Base-by-base conservation (phyloP, 2,113 vertebrate genomes). In the Asarcornis scutulata region DNA sequence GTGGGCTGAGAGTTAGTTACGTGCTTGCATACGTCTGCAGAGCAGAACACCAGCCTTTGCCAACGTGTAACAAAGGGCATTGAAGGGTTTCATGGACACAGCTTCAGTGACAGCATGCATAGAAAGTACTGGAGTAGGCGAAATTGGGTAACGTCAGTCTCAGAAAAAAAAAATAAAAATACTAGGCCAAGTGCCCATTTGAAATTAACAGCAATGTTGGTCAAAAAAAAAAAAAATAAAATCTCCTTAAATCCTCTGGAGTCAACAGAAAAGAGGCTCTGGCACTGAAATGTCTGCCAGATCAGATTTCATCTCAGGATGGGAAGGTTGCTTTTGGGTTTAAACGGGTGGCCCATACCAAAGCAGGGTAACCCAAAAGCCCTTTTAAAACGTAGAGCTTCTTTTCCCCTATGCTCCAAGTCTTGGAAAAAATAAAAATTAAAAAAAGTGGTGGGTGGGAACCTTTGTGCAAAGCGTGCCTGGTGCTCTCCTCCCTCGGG, bases 181-280 rank as follows among this genome's bases (percentile, higher is more conserved):
- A 56, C 32, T n/a, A 66, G 8, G 32, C 22, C 1, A 1, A 0
- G 1, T 27, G 12, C n/a, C 25, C 78, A 18, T 55, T 86, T 58
- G 58, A 91, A 93, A 75, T 72, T 44, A 75, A 34, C 20, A 62
- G 17, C 55, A 74, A 16, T 0, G 0, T 36, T 31, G n/a, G 44
- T 44, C 3, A 60, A 76, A 89, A 86, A 59, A 60, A 86, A n/a
- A n/a, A n/a, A n/a, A n/a, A n/a, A n/a, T n/a, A n/a, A n/a, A 56
- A 56, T 9, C 42, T 68, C 9, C n/a, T 84, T 50, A 73, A 72
- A 68, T 78, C 34, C 25, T 6, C 10, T 11, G 7, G 17, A 79
- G 13, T 14, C 62, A 66, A 62, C 32, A 90, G 40, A 75, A 88
- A 69, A 68, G 22, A 81, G 4, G 4, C 5, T 58, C 56, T 52